phyloP scores from a whole-genome alignment of 1,140 invertebrate genomes.

The Nephila pilipes region DNA sequence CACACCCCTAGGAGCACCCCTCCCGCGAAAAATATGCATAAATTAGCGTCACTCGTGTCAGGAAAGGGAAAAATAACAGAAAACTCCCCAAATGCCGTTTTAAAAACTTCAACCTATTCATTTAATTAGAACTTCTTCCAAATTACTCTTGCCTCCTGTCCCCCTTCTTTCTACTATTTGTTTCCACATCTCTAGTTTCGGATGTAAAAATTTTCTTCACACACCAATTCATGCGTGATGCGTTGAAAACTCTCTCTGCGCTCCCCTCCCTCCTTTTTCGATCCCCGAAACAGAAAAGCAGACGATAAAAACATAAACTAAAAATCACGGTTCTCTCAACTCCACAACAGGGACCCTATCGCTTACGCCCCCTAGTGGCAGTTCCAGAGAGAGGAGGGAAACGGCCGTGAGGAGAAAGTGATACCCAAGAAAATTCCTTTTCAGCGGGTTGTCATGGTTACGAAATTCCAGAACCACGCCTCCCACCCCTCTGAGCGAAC shows the following conservation, averaged over 20 bases:
- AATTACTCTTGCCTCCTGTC: background rate
- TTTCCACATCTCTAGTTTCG: slow-evolving; percentile 29
- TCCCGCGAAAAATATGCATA: slow-evolving; percentile 11
- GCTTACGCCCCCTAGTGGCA: slow-evolving; percentile 50
- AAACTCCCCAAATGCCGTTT: slow-evolving; percentile 32
- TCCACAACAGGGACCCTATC: slow-evolving; percentile 36
- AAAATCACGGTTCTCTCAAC: slow-evolving; percentile 12
- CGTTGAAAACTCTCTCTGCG: background rate
- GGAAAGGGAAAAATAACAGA: background rate
- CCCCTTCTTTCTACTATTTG: background rate
- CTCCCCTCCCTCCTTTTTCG: background rate
- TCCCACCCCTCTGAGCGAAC: slow-evolving; percentile 41
- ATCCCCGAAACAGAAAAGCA: slow-evolving; percentile 17
- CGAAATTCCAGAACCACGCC: slow-evolving; percentile 67
- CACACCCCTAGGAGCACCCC: background rate
- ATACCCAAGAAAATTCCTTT: slow-evolving; percentile 73
- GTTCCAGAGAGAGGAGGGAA: background rate
- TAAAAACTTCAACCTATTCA: slow-evolving; percentile 47
- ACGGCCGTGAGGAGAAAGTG: slow-evolving; percentile 35
- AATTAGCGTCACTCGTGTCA: slow-evolving; percentile 55
- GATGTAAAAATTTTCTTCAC: slow-evolving; percentile 23
- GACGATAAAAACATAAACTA: slow-evolving; percentile 40
- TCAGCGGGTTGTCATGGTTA: slow-evolving; percentile 59
- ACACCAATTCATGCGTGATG: slow-evolving; percentile 41
- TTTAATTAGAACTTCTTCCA: slow-evolving; percentile 69